These are phyloP conservation scores for Andrena haemorrhoa DNA, from an alignment of 2,888 invertebrate genomes.

Conservation along the genomic window DNA sequence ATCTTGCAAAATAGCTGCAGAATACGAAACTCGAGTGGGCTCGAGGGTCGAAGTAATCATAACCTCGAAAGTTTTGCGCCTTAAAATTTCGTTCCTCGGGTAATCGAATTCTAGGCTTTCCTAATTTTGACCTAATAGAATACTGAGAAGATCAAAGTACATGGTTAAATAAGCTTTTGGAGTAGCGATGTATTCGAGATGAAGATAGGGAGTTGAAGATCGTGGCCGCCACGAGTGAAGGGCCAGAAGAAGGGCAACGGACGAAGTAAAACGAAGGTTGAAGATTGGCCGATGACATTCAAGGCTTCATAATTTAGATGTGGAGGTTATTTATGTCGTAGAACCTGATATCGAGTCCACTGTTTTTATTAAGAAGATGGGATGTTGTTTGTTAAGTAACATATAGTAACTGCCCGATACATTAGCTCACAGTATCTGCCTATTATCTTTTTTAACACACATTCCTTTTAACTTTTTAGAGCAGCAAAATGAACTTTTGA, in stretches of 20 bases:
- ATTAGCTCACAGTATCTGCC: neutral
- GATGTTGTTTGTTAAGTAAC: no score
- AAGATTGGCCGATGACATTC: neutral
- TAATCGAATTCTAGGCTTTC: no score
- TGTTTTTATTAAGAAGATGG: no score
- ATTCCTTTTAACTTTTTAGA: neutral
- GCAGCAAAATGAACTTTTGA: conserved; percentile 2
- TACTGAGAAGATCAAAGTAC: no score
- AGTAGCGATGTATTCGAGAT: neutral
- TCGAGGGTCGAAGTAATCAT: no score
- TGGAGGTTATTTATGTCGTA: neutral
- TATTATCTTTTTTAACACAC: neutral
- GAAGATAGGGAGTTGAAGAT: neutral
- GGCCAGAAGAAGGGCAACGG: neutral
- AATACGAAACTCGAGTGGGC: neutral
- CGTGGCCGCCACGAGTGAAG: conserved; percentile 13
- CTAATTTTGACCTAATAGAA: no score
- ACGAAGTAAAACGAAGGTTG: neutral
- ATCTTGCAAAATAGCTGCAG: neutral
- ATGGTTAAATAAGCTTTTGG: no score
- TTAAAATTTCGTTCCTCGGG: no score
- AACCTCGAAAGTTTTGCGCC: no score
- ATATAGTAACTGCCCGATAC: no score
- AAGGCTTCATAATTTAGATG: neutral
- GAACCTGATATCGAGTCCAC: no score